Percentiles rank a stretch among this genome's conserved stretches.
Conservation (phyloP, 2,113 vertebrate species). For the Cromileptes altivelis region DNA sequence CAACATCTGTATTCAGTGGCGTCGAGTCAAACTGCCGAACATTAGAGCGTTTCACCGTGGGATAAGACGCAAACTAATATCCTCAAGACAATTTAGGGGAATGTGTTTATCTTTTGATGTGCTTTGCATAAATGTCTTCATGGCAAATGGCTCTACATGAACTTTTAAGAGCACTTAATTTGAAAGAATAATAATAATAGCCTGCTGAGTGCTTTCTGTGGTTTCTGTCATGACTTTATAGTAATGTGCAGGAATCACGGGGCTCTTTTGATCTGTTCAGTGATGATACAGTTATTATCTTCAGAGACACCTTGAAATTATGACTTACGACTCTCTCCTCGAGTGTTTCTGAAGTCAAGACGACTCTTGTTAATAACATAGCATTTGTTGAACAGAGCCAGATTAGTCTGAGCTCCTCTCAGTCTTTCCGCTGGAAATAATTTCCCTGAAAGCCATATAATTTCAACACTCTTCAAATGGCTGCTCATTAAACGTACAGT, state of each 20-base stretch:
- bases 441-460: conserved; percentile 44
- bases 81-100: conserved; percentile 44
- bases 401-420: conserved; percentile 53
- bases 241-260: conserved; percentile 54
- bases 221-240: conserved; percentile 66
- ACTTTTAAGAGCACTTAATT: conserved; percentile 66
- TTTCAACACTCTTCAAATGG: conserved; percentile 48
- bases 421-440: conserved; percentile 42
- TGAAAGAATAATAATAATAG: conserved; percentile 72
- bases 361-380: conserved; percentile 66
- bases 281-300: conserved; percentile 79
- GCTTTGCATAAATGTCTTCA: conserved; percentile 62
- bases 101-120: conserved; percentile 63
- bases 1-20: not conserved
- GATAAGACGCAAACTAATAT: conserved; percentile 35
- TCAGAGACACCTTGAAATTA: conserved; percentile 80
- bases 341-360: conserved; percentile 63
- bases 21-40: not conserved
- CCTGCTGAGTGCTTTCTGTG: conserved; percentile 63
- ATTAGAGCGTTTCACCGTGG: not conserved
- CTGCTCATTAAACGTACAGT: conserved; percentile 45
- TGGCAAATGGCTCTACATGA: conserved; percentile 53
- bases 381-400: conserved; percentile 56
- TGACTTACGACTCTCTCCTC: conserved; percentile 55
- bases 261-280: conserved; percentile 66